Conservation (phyloP, 2,797 vertebrate species). For the Antennarius maculatus region DNA sequence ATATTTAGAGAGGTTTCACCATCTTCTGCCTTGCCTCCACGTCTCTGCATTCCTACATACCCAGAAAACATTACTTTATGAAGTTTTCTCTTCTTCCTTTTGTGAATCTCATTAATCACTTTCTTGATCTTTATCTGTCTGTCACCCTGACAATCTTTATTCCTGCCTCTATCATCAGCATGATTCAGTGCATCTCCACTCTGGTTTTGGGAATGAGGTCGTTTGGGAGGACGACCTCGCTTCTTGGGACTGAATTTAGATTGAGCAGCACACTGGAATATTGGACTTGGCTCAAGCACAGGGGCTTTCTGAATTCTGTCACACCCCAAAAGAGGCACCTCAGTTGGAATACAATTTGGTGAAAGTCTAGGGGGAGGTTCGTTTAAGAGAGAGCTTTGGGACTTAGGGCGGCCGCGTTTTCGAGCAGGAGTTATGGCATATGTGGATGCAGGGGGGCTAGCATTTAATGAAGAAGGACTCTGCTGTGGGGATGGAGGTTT, state of each 20-base stretch:
- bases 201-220: slow-evolving; percentile 45
- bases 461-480: slow-evolving; percentile 51
- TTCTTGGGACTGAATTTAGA: slow-evolving; percentile 87
- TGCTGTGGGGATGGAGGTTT: slow-evolving; percentile 70
- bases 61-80: slow-evolving; percentile 88
- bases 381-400: slow-evolving; percentile 84
- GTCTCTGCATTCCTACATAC: slow-evolving; percentile 66
- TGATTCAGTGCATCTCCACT: slow-evolving; percentile 66
- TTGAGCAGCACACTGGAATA: slow-evolving; percentile 42
- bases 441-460: slow-evolving; percentile 70
- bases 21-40: slow-evolving; percentile 46
- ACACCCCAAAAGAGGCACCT: slow-evolving; percentile 63
- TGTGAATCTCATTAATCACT: slow-evolving; percentile 96
- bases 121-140: slow-evolving; percentile 93
- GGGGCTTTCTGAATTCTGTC: slow-evolving; percentile 82
- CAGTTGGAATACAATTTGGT: slow-evolving; percentile 76
- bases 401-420: slow-evolving; percentile 91
- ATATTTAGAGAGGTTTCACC: slow-evolving; percentile 55
- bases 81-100: slow-evolving; percentile 93
- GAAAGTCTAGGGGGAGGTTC: slow-evolving; percentile 83
- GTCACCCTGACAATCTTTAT: slow-evolving; percentile 77
- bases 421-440: slow-evolving; percentile 49
- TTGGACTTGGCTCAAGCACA: slow-evolving; percentile 82
- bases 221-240: slow-evolving; percentile 85
- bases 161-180: slow-evolving; percentile 64